Base-by-base conservation (phyloP, 2,888 invertebrate species). In the Diploptera punctata region DNA sequence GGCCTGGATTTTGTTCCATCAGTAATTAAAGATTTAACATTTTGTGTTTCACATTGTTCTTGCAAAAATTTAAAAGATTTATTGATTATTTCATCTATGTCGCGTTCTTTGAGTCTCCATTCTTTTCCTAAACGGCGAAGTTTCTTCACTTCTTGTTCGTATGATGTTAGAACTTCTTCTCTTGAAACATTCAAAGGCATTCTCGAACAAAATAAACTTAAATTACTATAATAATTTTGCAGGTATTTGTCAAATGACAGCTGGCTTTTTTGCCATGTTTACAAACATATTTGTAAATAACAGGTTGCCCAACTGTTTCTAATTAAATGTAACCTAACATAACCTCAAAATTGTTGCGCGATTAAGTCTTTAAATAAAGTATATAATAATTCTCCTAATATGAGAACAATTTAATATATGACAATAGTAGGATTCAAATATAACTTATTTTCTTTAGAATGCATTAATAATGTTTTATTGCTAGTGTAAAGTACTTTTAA, bases 51-150 rank as follows among this genome's bases (percentile, higher is more conserved):
- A 24, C 49, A 33, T 3, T 70, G 62, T 3, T 65, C 65, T 33
- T 70, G 33, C 74, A 86, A 77, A 73, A 83, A 81, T 38, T 81
- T 79, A 77, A 89, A 88, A 76, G 88, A 87, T 76, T 87, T 83
- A 77, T 84, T 81, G 75, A 89, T 89, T 76, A 91, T 84, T 80
- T 85, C 81, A 76, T 88, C 85, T 75, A 92, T 89, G 80, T 91
- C 88, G 44, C 85, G 82, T 74, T 91, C 89, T 47, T 84, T 86
- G 76, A 93, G 83, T 67, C 89, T 88, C 76, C 87, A 84, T 69
- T 86, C 83, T 76, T 82, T 83, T 71, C 90, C 91, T 78, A 88
- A 84, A 75, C 84, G 82, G 77, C 85, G 87, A 52, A 93, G 81
- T 77, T 86, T 84, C 75, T 85, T 84, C 67, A 92, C 84, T 76